Evolutionary conservation across 2,888 invertebrate genomes (phyloP).

Genomic region (Macaria notata): DNA sequence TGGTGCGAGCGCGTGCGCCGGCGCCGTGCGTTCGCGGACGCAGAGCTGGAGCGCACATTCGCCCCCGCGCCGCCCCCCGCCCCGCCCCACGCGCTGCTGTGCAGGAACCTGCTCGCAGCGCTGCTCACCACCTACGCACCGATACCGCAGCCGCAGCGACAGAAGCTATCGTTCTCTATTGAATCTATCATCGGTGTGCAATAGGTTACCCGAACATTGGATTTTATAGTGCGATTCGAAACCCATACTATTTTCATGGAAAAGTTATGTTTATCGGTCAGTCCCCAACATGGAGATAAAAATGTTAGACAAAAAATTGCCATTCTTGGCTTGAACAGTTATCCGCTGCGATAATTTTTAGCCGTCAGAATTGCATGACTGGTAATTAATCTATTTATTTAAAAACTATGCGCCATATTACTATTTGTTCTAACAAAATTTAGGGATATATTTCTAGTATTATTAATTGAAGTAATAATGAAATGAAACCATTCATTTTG

Average conservation of each 20-base stretch:
- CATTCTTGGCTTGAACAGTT: no score
- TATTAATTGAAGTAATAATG: not conserved
- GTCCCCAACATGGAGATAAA: no score
- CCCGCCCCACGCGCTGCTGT: slow-evolving; percentile 66
- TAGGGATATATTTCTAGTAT: no score
- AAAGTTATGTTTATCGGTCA: no score
- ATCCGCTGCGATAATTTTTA: no score
- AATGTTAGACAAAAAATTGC: no score
- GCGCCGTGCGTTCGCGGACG: slow-evolving; percentile 85
- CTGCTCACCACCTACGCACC: slow-evolving; percentile 65
- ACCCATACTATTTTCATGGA: no score
- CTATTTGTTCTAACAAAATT: no score
- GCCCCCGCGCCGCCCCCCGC: slow-evolving; percentile 26
- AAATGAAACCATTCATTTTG: slow-evolving; percentile 35
- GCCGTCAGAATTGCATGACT: no score
- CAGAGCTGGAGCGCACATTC: slow-evolving; percentile 83
- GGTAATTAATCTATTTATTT: no score
- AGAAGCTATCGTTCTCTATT: slow-evolving; percentile 84
- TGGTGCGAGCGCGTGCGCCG: slow-evolving; percentile 81
- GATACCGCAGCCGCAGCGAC: slow-evolving; percentile 53
- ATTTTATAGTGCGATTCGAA: no score
- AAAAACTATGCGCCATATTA: no score
- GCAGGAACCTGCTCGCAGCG: slow-evolving; percentile 74
- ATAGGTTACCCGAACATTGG: slow-evolving; percentile 36
- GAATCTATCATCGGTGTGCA: slow-evolving; percentile 87